Evolutionary conservation across 2,888 invertebrate species (phyloP).

Genomic region (Anticlea derivata): DNA sequence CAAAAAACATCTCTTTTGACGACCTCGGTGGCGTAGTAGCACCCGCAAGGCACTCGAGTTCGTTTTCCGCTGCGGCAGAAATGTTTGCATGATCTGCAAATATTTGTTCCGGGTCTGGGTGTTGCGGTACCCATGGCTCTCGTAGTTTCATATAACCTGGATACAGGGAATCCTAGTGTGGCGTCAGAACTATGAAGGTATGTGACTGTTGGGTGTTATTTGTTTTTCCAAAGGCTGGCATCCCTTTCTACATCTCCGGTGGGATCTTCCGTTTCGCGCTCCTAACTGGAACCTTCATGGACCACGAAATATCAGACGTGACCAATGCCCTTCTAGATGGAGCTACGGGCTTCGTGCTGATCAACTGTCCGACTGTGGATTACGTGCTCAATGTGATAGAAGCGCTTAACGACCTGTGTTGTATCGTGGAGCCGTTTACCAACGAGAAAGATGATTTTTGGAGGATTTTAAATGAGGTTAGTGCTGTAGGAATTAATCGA

Average conservation of each 20-base stretch:
- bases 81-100: too few species aligned
- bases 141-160: too few species aligned
- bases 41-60: too few species aligned
- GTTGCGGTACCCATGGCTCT: too few species aligned
- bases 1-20: too few species aligned
- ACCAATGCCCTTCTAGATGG: constrained; percentile 63
- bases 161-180: too few species aligned
- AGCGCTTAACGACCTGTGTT: constrained; percentile 54
- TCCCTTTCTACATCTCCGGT: constrained; percentile 63
- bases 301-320: constrained; percentile 56
- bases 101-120: too few species aligned
- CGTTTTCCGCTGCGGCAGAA: too few species aligned
- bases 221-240: constrained; percentile 56
- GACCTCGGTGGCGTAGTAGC: too few species aligned
- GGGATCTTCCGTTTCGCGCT: constrained; percentile 51
- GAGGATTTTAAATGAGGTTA: constrained; percentile 53
- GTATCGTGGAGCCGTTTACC: constrained; percentile 54
- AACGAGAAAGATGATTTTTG: constrained; percentile 47
- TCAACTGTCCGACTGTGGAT: constrained; percentile 42
- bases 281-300: constrained; percentile 36
- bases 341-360: constrained; percentile 60
- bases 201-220: too few species aligned
- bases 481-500: background rate
- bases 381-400: constrained; percentile 44
- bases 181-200: too few species aligned